These are phyloP conservation scores for Eublepharis macularius DNA, from an alignment of 2,113 vertebrate genomes.

Conservation along the genomic window DNA sequence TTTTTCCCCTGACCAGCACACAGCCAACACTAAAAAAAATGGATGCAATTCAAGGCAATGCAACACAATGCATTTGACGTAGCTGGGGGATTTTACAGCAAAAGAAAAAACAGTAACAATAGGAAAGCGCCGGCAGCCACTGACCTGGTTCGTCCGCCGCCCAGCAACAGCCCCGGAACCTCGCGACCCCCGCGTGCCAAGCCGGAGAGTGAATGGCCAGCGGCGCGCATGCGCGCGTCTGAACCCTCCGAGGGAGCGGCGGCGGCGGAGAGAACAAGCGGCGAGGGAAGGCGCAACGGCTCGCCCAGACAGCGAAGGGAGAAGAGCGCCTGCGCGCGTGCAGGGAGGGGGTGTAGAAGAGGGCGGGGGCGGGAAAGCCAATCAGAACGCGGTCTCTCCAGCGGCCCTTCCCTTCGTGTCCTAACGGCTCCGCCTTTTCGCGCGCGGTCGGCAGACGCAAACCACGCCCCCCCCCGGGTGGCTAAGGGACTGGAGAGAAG, in stretches of 20 bases:
- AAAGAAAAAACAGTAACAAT: no score
- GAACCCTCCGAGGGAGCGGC: background rate
- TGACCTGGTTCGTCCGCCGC: constrained; percentile 3
- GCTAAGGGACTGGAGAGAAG: no score
- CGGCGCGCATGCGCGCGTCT: background rate
- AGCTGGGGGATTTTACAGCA: no score
- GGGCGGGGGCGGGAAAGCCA: background rate
- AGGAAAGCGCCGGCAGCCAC: background rate
- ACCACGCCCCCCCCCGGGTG: background rate
- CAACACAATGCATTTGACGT: background rate
- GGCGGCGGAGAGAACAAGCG: no score
- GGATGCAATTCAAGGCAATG: background rate
- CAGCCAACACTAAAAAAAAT: background rate
- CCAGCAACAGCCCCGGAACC: background rate
- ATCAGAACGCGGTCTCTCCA: background rate
- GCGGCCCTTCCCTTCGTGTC: no score
- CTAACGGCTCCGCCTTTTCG: background rate
- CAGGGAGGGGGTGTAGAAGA: no score
- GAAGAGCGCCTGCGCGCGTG: no score
- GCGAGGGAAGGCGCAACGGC: background rate
- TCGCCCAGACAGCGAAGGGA: background rate
- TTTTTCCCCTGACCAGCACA: background rate
- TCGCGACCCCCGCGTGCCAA: background rate
- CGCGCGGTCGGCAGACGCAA: background rate
- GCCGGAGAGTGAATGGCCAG: background rate